Base-by-base conservation (phyloP, 2,113 vertebrate species). In the Neotoma lepida region DNA sequence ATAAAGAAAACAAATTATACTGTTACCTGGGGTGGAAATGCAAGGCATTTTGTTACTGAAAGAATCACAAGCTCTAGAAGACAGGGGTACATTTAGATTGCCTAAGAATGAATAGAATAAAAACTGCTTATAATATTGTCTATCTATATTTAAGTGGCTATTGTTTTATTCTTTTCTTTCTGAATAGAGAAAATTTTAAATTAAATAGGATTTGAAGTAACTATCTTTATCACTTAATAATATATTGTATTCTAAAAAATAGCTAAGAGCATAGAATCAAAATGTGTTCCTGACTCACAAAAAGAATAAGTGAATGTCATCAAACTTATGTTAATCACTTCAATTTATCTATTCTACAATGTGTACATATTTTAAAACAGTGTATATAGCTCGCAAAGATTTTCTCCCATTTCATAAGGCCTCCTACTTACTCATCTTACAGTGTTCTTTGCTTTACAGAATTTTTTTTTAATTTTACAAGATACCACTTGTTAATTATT, bases 81-180 rank as follows among this genome's bases (percentile, higher is more conserved):
- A 89, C 17, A 80, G 46, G 41, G 41, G 54, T 30, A 86, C 51
- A 61, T 64, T 89, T 85, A 14, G 24, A 46, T 74, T 80, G 66
- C 28, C 8, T 76, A 88, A 88, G 44, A 95, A 87, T 86, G 13
- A 10, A 88, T 64, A 78, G 64, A 85, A 88, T 88, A 30, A 80
- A 95, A 96, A 90, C 70, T 39, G 46, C 22, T 86, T 77, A 89
- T 26, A 86, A 88, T 91, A 39, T n/a, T 86, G 17, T 74, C 22
- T 90, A 41, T 82, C 82, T 88, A 44, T 18, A 51, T 49, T 88
- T 96, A 78, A 85, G 30, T 78, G 54, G 63, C n/a, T 85, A 18
- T 71, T 15, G 35, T 71, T 82, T 51, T 64, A n/a, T 15, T 74
- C 24, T 28, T 84, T 87, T 87, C n/a, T n/a, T 58, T 88, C 39